Evolutionary conservation across 2,113 vertebrate species (phyloP).

Genomic region (Eclectus roratus): DNA sequence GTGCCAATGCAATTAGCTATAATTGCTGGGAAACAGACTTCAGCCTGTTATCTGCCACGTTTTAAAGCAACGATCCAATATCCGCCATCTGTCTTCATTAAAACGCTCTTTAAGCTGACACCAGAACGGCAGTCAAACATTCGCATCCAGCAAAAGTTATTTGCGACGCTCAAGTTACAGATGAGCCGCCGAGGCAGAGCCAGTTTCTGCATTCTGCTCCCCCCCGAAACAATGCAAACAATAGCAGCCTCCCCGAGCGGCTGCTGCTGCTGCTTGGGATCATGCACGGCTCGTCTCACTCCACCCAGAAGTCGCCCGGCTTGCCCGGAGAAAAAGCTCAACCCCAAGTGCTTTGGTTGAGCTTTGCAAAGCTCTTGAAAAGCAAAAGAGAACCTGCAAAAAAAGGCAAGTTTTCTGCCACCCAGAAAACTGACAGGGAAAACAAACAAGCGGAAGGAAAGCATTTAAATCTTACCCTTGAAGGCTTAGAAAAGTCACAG

Average conservation of each 20-base stretch:
- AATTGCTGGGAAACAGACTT: conserved; percentile 56
- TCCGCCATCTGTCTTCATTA: conserved; percentile 55
- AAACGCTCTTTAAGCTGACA: conserved; percentile 23
- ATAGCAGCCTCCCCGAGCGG: conserved; percentile 33
- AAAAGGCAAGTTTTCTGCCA: not conserved
- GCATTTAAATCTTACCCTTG: conserved; percentile 31
- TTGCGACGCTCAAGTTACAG: conserved; percentile 12
- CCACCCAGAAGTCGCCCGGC: conserved; percentile 1
- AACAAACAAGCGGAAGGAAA: not conserved
- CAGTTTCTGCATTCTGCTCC: not conserved
- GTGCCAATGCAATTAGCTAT: conserved; percentile 40
- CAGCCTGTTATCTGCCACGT: conserved; percentile 43
- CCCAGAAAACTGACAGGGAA: not conserved
- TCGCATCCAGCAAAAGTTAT: not conserved
- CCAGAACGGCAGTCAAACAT: not conserved
- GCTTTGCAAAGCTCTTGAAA: not conserved
- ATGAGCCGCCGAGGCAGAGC: not conserved
- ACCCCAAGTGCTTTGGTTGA: not conserved
- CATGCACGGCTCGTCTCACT: conserved; percentile 2
- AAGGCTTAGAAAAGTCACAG: conserved; percentile 36
- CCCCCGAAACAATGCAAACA: not conserved
- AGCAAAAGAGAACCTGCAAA: not conserved
- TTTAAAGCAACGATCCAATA: conserved; percentile 45
- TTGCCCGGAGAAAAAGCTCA: not conserved
- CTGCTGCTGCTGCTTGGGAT: not conserved